Evolutionary conservation across 1,140 invertebrate species (phyloP).

Genomic region (Anastrepha ludens): DNA sequence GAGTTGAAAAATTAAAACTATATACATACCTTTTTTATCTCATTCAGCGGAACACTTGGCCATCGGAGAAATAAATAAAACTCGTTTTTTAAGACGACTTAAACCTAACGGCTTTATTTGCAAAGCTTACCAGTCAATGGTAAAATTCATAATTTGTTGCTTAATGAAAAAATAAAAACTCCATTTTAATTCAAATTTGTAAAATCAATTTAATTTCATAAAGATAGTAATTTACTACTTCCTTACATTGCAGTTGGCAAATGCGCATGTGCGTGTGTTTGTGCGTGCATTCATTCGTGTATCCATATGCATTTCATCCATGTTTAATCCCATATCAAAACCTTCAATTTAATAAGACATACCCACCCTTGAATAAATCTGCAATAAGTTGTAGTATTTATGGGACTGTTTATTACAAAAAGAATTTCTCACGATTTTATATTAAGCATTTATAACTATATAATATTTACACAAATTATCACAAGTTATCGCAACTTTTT

Average conservation of each 20-base stretch:
- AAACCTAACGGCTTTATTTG: not conserved
- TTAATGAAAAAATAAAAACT: not conserved
- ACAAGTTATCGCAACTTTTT: slow-evolving; percentile 4
- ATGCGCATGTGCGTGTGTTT: not conserved
- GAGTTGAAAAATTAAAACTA: not conserved
- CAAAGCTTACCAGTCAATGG: not conserved
- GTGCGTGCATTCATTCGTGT: not conserved
- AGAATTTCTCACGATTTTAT: slow-evolving; percentile 41
- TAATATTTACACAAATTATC: slow-evolving; percentile 28
- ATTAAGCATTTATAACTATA: slow-evolving; percentile 19
- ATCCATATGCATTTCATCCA: not conserved
- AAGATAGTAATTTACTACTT: slow-evolving; percentile 28
- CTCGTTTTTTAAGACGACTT: not conserved
- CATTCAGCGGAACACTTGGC: not conserved
- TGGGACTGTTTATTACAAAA: slow-evolving; percentile 4
- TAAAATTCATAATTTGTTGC: slow-evolving; percentile 2
- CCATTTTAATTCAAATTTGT: slow-evolving; percentile 1
- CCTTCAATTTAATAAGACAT: not conserved
- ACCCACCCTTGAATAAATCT: slow-evolving; percentile 19
- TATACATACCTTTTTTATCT: not conserved
- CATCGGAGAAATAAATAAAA: no score
- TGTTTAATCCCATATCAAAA: not conserved
- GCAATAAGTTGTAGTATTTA: slow-evolving; percentile 46
- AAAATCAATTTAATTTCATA: slow-evolving; percentile 31
- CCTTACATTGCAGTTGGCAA: not conserved